These are phyloP conservation scores for Hippoglossus stenolepis DNA, from an alignment of 2,113 vertebrate species.

Conservation along the genomic window DNA sequence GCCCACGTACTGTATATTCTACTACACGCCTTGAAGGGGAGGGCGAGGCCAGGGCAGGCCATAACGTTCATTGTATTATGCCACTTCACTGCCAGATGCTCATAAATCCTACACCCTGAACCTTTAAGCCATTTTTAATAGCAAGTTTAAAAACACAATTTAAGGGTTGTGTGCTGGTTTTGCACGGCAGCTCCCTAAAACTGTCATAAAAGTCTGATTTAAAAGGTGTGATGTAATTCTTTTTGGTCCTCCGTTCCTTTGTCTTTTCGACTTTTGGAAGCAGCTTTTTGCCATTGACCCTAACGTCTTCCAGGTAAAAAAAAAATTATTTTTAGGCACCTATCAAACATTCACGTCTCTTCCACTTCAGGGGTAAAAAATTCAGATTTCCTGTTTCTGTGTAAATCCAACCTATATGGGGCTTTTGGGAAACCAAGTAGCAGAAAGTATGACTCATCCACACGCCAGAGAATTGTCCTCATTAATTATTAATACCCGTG, in stretches of 20 bases:
- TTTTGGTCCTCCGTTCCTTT: background rate
- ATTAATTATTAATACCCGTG: constrained; percentile 74
- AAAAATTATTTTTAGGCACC: constrained; percentile 37
- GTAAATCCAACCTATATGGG: constrained; percentile 64
- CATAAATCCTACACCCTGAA: background rate
- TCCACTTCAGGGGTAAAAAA: constrained; percentile 57
- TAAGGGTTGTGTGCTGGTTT: background rate
- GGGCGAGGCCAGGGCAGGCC: background rate
- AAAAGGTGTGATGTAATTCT: background rate
- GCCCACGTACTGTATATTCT: too few species aligned
- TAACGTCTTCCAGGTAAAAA: constrained; percentile 5
- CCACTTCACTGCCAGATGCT: background rate
- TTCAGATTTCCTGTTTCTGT: constrained; percentile 44
- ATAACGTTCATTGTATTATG: background rate
- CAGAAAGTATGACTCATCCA: constrained; percentile 74
- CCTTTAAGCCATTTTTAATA: background rate
- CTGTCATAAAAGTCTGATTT: background rate
- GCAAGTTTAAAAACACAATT: background rate
- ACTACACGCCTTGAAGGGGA: background rate
- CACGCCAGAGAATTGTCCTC: constrained; percentile 71
- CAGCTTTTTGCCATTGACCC: background rate
- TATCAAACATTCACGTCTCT: constrained; percentile 62
- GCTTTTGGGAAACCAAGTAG: constrained; percentile 66
- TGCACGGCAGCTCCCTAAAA: background rate
- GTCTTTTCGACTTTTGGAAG: background rate